Evolutionary conservation across 2,113 vertebrate species (phyloP).

Genomic region (Nerophis lumbriciformis): DNA sequence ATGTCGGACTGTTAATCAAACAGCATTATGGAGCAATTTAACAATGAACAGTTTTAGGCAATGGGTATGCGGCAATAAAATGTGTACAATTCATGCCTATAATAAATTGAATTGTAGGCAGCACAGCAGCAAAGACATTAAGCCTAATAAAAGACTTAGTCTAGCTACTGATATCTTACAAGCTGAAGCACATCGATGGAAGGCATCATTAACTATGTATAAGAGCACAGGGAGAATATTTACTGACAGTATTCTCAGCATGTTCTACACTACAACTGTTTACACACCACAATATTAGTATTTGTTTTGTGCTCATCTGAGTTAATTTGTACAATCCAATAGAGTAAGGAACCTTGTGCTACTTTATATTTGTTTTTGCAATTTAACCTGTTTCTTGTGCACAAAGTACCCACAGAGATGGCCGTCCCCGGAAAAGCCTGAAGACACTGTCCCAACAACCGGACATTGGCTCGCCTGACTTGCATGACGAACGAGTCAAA

Average conservation of each 20-base stretch:
- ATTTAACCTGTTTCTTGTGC: too few relatives aligned
- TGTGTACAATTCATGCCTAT: background rate
- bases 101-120: constrained; percentile 15
- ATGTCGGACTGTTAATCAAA: constrained; percentile 13
- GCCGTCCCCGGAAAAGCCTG: too few relatives aligned
- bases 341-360: background rate
- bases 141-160: constrained; percentile 1
- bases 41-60: background rate
- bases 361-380: too few relatives aligned
- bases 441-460: too few relatives aligned
- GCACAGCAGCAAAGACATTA: constrained; percentile 3
- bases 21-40: constrained; percentile 7
- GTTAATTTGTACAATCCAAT: background rate
- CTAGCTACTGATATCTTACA: background rate
- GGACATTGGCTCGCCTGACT: too few relatives aligned
- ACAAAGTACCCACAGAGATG: too few relatives aligned
- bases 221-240: background rate
- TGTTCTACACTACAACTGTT: background rate
- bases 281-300: background rate
- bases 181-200: constrained; percentile 1
- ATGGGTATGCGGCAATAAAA: constrained; percentile 11
- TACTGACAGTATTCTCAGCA: background rate
- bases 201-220: background rate
- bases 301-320: background rate
- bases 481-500: too few relatives aligned